These are phyloP conservation scores for Benitochromis conjunctus DNA, from an alignment of 2,113 vertebrate species.

Conservation along the genomic window DNA sequence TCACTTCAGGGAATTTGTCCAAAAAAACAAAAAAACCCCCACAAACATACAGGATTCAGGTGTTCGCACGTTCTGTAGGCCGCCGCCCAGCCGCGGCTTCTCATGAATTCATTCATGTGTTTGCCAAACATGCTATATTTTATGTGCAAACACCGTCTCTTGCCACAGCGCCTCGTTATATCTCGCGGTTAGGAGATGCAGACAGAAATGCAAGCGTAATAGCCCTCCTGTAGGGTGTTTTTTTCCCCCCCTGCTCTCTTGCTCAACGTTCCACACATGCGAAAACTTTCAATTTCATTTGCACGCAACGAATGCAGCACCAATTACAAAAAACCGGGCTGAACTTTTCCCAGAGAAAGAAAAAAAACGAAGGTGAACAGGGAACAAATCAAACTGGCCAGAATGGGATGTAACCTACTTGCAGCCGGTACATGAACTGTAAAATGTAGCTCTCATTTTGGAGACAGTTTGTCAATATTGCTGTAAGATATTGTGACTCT, in stretches of 20 bases:
- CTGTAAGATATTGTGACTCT: background rate
- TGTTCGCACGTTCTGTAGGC: constrained; percentile 41
- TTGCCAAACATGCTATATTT: constrained; percentile 32
- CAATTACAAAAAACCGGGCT: constrained; percentile 22
- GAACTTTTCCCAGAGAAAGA: background rate
- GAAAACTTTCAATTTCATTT: background rate
- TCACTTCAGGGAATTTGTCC: constrained; percentile 30
- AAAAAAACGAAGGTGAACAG: background rate
- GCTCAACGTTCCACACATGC: background rate
- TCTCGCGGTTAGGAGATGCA: background rate
- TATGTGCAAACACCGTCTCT: constrained; percentile 13
- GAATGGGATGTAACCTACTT: constrained; percentile 16
- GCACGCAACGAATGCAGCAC: constrained; percentile 6
- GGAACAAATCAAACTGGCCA: background rate
- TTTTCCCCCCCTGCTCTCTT: background rate
- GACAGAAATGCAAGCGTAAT: constrained; percentile 6
- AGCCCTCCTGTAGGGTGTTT: background rate
- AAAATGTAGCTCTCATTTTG: background rate
- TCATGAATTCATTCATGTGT: constrained; percentile 62
- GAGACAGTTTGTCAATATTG: background rate
- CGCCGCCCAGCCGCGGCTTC: background rate
- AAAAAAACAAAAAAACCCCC: background rate
- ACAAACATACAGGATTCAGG: constrained; percentile 39
- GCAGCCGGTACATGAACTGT: background rate
- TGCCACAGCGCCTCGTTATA: background rate